Conservation (phyloP, 2,797 vertebrate species). For the Hozukius guyotensis region DNA sequence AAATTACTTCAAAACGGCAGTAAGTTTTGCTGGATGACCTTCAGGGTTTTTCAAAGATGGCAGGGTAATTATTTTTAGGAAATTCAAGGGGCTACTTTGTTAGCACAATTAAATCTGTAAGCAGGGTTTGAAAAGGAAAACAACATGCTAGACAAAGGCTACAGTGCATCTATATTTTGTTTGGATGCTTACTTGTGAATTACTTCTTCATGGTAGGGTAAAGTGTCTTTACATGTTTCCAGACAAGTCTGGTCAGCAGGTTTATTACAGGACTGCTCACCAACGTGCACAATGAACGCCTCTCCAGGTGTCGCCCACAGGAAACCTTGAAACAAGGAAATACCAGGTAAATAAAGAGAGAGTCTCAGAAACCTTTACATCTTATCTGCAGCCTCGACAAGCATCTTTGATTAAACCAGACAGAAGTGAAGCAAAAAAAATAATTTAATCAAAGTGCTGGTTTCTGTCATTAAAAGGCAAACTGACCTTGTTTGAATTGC, state of each 20-base stretch:
- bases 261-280: neutral
- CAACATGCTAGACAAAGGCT: neutral
- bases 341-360: slow-evolving; percentile 19
- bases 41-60: neutral
- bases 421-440: neutral
- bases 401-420: slow-evolving; percentile 39
- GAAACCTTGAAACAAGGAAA: slow-evolving; percentile 50
- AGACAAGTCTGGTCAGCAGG: neutral
- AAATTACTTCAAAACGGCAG: neutral
- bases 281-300: neutral
- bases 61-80: neutral
- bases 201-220: neutral
- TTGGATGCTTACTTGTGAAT: neutral
- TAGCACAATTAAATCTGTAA: neutral
- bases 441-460: neutral
- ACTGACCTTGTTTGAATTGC: neutral
- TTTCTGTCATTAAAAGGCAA: slow-evolving; percentile 13
- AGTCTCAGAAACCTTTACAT: slow-evolving; percentile 17
- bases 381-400: slow-evolving; percentile 17
- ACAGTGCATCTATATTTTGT: neutral
- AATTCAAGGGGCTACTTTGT: neutral
- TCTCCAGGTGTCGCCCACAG: slow-evolving; percentile 3
- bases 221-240: neutral
- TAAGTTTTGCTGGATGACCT: neutral
- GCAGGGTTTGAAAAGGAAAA: neutral